Conservation (phyloP, 2,888 invertebrate species). For the Chrysolina oricalcia region DNA sequence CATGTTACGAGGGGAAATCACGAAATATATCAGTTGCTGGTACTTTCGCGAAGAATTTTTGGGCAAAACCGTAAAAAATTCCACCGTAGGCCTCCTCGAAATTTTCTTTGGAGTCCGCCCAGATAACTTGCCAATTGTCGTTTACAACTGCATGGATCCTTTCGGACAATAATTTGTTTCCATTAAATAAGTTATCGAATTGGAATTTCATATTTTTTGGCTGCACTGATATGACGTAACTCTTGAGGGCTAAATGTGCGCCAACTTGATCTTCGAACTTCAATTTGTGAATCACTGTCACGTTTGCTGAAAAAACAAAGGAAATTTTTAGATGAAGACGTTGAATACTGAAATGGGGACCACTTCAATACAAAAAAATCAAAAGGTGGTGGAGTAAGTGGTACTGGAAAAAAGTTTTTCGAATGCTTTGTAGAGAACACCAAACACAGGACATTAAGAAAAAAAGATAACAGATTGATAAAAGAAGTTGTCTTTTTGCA, state of each 20-base stretch:
- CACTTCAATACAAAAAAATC: too few species aligned
- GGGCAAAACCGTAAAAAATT: slow-evolving; percentile 28
- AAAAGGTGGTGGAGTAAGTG: too few species aligned
- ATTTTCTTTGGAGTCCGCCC: slow-evolving; percentile 30
- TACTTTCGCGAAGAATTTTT: slow-evolving; percentile 27
- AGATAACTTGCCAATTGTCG: slow-evolving; percentile 32
- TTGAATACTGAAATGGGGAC: too few species aligned
- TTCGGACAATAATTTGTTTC: slow-evolving; percentile 28
- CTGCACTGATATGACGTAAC: slow-evolving; percentile 22
- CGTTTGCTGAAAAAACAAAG: slow-evolving; percentile 30
- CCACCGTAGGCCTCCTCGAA: slow-evolving; percentile 26
- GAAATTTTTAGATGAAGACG: too few species aligned
- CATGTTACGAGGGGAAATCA: background rate
- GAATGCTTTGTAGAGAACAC: too few species aligned
- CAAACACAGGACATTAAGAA: too few species aligned
- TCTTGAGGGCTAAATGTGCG: slow-evolving; percentile 4
- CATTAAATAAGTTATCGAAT: slow-evolving; percentile 32
- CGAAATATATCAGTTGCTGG: slow-evolving; percentile 21
- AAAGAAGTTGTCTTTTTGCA: too few species aligned
- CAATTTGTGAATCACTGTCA: slow-evolving; percentile 28
- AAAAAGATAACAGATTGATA: too few species aligned
- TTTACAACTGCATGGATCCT: slow-evolving; percentile 35
- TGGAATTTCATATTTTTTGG: slow-evolving; percentile 27
- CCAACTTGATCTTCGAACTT: slow-evolving; percentile 16
- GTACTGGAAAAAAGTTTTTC: too few species aligned